These are phyloP conservation scores for Scolopax mira DNA, from an alignment of 2,113 vertebrate species.

Conservation along the genomic window DNA sequence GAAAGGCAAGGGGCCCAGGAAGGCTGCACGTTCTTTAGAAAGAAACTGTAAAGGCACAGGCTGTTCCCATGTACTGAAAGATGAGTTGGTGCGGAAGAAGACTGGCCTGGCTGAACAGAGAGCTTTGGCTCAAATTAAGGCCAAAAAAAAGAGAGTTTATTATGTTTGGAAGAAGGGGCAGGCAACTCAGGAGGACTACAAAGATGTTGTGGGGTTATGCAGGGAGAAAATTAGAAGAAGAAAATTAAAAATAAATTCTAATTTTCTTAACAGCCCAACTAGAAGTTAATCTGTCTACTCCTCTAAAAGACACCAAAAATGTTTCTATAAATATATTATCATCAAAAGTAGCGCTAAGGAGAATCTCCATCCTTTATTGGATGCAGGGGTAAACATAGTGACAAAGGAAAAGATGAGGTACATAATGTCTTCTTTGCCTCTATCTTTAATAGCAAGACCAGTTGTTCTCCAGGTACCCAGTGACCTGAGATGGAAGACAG, in stretches of 20 bases:
- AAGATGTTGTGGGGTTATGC: neutral
- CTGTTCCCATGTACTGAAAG: neutral
- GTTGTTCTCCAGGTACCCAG: neutral
- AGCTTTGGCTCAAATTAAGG: neutral
- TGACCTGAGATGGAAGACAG: neutral
- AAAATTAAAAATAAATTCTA: too few relatives aligned
- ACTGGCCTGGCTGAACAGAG: neutral
- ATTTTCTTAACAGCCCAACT: too few relatives aligned
- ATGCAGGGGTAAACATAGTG: neutral
- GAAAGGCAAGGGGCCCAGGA: neutral
- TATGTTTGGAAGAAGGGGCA: neutral
- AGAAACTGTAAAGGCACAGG: neutral
- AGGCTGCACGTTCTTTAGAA: neutral
- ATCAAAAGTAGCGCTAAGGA: neutral
- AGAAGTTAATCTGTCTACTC: neutral
- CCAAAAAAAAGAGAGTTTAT: neutral
- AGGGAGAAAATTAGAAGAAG: neutral
- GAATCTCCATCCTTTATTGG: neutral
- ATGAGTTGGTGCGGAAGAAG: neutral
- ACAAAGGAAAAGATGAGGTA: neutral
- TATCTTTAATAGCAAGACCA: neutral
- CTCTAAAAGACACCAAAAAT: neutral
- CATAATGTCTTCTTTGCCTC: neutral
- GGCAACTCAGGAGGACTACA: neutral
- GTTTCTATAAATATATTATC: neutral